Percentiles rank a stretch among this genome's conserved stretches.
These are phyloP conservation scores for Hiodon alosoides DNA, from an alignment of 2,113 vertebrate genomes.

Conservation along the genomic window DNA sequence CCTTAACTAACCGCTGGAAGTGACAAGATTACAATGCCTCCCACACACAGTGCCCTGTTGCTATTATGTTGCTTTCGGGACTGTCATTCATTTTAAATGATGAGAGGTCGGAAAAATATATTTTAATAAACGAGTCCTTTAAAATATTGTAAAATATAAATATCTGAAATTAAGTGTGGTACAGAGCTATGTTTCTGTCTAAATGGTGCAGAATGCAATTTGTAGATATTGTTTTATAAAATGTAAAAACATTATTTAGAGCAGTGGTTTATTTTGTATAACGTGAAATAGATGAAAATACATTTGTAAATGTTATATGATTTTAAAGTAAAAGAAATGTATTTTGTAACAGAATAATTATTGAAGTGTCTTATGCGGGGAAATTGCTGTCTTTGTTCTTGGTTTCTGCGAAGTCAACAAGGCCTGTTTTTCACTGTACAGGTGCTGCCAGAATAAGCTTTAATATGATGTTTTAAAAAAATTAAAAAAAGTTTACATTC, in stretches of 20 bases:
- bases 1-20: too few relatives aligned
- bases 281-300: conserved; percentile 58
- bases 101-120: neutral
- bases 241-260: conserved; percentile 51
- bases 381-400: conserved; percentile 44
- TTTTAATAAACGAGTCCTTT: conserved; percentile 39
- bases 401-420: conserved; percentile 55
- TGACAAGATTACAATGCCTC: too few relatives aligned
- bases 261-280: conserved; percentile 68
- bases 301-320: conserved; percentile 57
- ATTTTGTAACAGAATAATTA: conserved; percentile 69
- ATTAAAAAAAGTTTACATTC: conserved; percentile 57
- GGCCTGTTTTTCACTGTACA: conserved; percentile 51
- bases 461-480: conserved; percentile 62
- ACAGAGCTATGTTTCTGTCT: conserved; percentile 52
- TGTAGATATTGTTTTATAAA: conserved; percentile 65
- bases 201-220: conserved; percentile 50
- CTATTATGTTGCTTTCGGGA: too few relatives aligned
- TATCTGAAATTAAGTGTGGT: conserved; percentile 43
- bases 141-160: conserved; percentile 37
- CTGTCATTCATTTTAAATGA: too few relatives aligned
- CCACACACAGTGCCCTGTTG: too few relatives aligned
- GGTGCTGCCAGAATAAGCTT: conserved; percentile 64
- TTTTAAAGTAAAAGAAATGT: conserved; percentile 60
- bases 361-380: conserved; percentile 67